Evolutionary conservation across 1,140 invertebrate species (phyloP).

Genomic region (Tetragnatha versicolor): DNA sequence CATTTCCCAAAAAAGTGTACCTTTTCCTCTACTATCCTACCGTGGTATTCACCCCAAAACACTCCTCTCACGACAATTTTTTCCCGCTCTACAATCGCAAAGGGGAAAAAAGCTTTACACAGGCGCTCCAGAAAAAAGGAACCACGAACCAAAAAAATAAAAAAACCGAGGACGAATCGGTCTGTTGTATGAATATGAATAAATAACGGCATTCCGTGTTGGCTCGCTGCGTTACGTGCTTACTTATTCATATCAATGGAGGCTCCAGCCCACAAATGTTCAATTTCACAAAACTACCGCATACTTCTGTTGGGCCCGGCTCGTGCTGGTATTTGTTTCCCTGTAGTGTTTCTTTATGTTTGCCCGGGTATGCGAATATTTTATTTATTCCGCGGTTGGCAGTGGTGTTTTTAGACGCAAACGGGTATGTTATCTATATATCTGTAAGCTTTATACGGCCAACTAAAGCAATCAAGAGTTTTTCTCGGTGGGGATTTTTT

Average conservation of each 20-base stretch:
- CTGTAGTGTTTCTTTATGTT: not conserved
- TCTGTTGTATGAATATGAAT: slow-evolving; percentile 53
- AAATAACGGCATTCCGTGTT: slow-evolving; percentile 40
- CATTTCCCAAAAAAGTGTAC: too few species aligned
- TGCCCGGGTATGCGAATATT: slow-evolving; percentile 34
- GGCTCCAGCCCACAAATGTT: slow-evolving; percentile 42
- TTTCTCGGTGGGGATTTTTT: slow-evolving; percentile 4
- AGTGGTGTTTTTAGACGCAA: slow-evolving; percentile 12
- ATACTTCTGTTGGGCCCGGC: slow-evolving; percentile 34
- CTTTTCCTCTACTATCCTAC: too few species aligned
- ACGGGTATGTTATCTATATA: slow-evolving; percentile 12
- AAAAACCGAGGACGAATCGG: slow-evolving; percentile 5
- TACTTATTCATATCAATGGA: slow-evolving; percentile 54
- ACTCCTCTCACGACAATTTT: not conserved
- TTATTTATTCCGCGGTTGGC: slow-evolving; percentile 34
- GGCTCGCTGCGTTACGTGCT: slow-evolving; percentile 8
- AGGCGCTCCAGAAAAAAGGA: not conserved
- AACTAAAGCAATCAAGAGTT: slow-evolving; percentile 50
- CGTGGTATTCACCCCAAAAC: too few species aligned
- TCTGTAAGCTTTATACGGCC: slow-evolving; percentile 30
- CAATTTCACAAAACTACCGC: slow-evolving; percentile 55
- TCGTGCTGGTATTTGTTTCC: slow-evolving; percentile 42
- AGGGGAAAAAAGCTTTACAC: not conserved
- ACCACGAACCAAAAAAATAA: not conserved
- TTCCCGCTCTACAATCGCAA: not conserved